Evolutionary conservation across 2,113 vertebrate species (phyloP).

Genomic region (crab-eating macaque (Macaca fascicularis)): DNA sequence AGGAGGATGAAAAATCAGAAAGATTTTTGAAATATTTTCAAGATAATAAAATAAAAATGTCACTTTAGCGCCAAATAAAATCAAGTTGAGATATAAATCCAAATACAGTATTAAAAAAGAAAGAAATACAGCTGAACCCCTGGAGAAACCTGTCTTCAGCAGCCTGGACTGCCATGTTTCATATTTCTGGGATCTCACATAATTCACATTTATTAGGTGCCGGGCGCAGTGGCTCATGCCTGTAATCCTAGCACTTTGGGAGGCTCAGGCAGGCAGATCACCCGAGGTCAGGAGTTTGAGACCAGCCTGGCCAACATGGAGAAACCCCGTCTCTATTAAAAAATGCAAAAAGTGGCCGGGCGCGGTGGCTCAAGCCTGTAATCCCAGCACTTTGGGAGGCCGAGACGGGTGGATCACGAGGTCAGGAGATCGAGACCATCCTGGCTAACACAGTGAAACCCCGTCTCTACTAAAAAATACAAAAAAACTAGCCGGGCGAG

Average conservation of each 20-base stretch:
- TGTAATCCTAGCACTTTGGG: neutral
- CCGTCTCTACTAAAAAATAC: too few relatives aligned
- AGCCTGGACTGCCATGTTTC: neutral
- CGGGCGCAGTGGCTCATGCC: neutral
- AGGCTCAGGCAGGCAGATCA: neutral
- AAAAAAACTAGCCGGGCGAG: too few relatives aligned
- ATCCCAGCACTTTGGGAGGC: too few relatives aligned
- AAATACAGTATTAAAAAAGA: neutral
- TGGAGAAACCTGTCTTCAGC: neutral
- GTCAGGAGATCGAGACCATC: too few relatives aligned
- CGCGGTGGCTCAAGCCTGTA: too few relatives aligned
- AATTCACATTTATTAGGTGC: neutral
- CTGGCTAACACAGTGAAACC: too few relatives aligned
- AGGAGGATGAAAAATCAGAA: neutral
- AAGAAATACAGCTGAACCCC: neutral
- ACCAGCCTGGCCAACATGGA: neutral
- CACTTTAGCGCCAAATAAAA: neutral
- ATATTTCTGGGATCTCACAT: neutral
- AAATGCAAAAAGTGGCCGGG: neutral
- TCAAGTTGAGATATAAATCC: neutral
- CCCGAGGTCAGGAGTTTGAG: neutral
- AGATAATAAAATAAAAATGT: slow-evolving; percentile 23
- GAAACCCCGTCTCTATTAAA: neutral
- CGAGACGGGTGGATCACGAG: too few relatives aligned
- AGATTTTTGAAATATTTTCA: neutral